phyloP scores from a whole-genome alignment of 2,113 vertebrate species.

The Theristicus caerulescens region DNA sequence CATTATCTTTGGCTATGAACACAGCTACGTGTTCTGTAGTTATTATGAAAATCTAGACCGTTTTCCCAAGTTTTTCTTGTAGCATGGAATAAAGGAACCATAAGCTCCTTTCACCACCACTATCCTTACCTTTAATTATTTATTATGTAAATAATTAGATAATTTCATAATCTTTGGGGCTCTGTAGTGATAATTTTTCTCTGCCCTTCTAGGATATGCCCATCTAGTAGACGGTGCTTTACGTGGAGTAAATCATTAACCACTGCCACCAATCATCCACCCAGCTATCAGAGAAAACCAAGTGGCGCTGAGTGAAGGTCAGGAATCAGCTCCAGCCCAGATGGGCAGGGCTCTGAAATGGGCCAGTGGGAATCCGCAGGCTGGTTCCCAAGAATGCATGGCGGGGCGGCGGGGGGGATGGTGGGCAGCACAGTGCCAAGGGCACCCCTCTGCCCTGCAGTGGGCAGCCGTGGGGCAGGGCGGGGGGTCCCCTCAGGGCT shows the following conservation, averaged over 20 bases:
- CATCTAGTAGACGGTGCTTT: neutral
- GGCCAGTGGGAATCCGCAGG: neutral
- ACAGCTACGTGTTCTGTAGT: neutral
- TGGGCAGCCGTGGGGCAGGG: neutral
- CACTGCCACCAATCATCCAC: constrained; percentile 21
- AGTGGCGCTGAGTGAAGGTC: neutral
- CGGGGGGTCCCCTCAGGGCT: fast-evolving
- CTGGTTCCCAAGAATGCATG: neutral
- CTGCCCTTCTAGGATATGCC: neutral
- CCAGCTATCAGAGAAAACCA: constrained; percentile 13
- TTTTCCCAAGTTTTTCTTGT: neutral
- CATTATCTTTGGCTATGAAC: neutral
- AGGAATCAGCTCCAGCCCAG: neutral
- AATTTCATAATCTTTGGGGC: neutral
- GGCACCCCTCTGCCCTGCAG: neutral
- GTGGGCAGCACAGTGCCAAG: neutral
- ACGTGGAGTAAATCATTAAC: constrained; percentile 27
- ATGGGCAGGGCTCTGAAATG: neutral
- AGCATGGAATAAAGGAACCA: neutral
- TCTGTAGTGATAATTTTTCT: neutral
- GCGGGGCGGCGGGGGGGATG: too few species aligned
- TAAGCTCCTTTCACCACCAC: neutral
- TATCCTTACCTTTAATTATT: neutral
- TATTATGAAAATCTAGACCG: neutral
- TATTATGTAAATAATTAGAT: neutral